A percentile compares a stretch with the other conserved stretches of the same genome.
These are phyloP conservation scores for Spinus pinus DNA, from an alignment of 2,797 vertebrate species.

Conservation along the genomic window DNA sequence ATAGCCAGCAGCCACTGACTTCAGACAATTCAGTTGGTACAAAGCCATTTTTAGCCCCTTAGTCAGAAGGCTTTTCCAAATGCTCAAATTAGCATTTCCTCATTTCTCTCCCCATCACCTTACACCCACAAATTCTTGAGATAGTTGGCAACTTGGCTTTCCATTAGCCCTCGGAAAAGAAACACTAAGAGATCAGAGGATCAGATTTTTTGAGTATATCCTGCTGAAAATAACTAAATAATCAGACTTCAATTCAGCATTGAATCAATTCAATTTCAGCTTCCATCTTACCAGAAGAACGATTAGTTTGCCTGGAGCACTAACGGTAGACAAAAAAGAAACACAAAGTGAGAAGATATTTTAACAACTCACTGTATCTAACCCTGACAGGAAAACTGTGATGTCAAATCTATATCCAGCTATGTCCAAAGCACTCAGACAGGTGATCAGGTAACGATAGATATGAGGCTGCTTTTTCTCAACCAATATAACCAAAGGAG, in stretches of 20 bases:
- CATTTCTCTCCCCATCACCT: background rate
- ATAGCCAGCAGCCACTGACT: background rate
- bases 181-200: background rate
- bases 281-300: background rate
- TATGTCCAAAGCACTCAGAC: background rate
- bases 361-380: background rate
- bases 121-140: background rate
- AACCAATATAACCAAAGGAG: background rate
- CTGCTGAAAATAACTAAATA: background rate
- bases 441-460: background rate
- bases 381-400: background rate
- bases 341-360: background rate
- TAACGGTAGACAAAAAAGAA: background rate
- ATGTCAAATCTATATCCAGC: background rate
- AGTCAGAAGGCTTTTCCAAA: background rate
- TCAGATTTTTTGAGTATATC: background rate
- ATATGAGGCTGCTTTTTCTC: background rate
- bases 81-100: background rate
- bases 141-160: background rate
- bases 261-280: background rate
- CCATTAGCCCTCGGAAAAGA: background rate
- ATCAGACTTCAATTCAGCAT: background rate
- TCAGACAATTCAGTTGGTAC: background rate
- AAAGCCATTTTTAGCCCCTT: background rate
- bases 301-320: background rate